Evolutionary conservation across 2,113 vertebrate genomes (phyloP).

Genomic region (Talpa occidentalis): DNA sequence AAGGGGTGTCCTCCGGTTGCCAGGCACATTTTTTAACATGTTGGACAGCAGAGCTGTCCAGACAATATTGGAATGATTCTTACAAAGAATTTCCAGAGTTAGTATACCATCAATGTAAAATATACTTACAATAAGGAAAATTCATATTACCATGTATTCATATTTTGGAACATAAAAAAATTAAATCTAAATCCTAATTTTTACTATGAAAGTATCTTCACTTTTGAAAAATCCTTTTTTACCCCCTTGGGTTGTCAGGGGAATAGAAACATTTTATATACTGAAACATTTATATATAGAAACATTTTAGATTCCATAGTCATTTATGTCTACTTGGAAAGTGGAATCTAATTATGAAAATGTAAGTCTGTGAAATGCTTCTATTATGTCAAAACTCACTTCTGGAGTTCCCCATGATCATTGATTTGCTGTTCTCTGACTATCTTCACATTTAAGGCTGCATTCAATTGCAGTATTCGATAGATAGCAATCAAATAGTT

Average conservation of each 20-base stretch:
- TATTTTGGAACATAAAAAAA: constrained; percentile 9
- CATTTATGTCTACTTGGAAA: constrained; percentile 58
- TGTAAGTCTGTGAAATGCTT: constrained; percentile 64
- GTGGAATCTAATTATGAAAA: constrained; percentile 72
- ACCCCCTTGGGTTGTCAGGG: not conserved
- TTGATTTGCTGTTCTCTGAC: constrained; percentile 80
- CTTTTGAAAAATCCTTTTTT: not conserved
- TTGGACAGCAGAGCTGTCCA: not conserved
- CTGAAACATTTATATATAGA: too few relatives aligned
- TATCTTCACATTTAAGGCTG: constrained; percentile 73
- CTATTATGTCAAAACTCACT: constrained; percentile 73
- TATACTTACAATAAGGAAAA: not conserved
- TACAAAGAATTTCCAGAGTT: constrained; percentile 30
- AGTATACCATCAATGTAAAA: not conserved
- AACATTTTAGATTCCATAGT: constrained; percentile 43
- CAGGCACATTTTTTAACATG: not conserved
- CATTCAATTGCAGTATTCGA: constrained; percentile 80
- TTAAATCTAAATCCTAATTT: constrained; percentile 16
- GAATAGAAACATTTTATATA: not conserved
- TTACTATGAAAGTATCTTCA: not conserved
- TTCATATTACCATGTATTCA: not conserved
- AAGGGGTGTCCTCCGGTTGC: not conserved
- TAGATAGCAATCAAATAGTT: constrained; percentile 83
- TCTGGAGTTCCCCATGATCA: constrained; percentile 81
- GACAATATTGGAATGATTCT: not conserved